Conservation (phyloP, 2,797 vertebrate genomes). For the Hephaestus fuliginosus region DNA sequence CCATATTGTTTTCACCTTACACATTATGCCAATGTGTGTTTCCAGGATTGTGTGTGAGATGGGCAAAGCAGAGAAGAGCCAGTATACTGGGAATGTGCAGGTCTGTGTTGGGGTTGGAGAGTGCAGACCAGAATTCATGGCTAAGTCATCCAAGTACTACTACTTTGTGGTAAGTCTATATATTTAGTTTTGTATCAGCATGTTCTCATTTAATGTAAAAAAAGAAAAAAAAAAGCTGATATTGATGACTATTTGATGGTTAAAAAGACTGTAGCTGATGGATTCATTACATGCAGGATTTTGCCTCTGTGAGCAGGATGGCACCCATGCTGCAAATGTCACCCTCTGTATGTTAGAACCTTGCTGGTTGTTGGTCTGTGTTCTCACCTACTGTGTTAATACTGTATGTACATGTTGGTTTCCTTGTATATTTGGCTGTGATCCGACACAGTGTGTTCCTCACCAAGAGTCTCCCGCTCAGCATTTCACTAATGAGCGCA, state of each 20-base stretch:
- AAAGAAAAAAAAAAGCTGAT: background rate
- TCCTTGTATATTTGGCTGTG: slow-evolving; percentile 43
- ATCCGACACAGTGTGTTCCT: slow-evolving; percentile 38
- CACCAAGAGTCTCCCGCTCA: slow-evolving; percentile 26
- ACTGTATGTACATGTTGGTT: slow-evolving; percentile 32
- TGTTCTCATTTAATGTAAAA: background rate
- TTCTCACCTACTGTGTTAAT: slow-evolving; percentile 62
- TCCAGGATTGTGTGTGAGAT: slow-evolving; percentile 98
- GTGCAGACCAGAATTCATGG: slow-evolving; percentile 94
- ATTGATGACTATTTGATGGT: slow-evolving; percentile 1
- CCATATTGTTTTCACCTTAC: background rate
- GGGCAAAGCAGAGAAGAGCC: slow-evolving; percentile 94
- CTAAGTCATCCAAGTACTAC: slow-evolving; percentile 94
- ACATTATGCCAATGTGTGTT: slow-evolving; percentile 48
- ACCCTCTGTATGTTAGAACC: slow-evolving; percentile 46
- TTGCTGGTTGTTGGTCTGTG: slow-evolving; percentile 39
- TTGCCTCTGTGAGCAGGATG: slow-evolving; percentile 18
- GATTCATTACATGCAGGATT: background rate
- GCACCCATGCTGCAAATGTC: slow-evolving; percentile 35
- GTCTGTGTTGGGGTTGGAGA: slow-evolving; percentile 93
- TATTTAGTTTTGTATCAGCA: background rate
- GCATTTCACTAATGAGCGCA: slow-evolving; percentile 55
- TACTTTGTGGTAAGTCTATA: slow-evolving; percentile 95
- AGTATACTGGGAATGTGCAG: slow-evolving; percentile 93
- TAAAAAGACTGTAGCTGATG: background rate